Conservation (phyloP, 2,797 vertebrate species). For the Parotocinclus haroldoi region DNA sequence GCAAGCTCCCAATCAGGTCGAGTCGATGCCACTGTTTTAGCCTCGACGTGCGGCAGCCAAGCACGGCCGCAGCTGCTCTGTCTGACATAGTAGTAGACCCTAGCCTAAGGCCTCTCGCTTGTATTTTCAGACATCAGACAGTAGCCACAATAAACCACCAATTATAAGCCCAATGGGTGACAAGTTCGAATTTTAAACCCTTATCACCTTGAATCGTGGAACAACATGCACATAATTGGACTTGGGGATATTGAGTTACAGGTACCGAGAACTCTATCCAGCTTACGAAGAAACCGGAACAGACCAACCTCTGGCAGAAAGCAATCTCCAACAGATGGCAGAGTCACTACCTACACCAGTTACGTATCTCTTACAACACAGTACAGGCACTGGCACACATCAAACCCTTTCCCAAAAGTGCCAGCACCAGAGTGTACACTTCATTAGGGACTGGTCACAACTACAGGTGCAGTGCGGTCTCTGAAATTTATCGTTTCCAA, state of each 20-base stretch:
- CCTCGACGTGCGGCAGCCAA: constrained; percentile 55
- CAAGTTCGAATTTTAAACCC: too few species aligned
- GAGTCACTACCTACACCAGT: constrained; percentile 14
- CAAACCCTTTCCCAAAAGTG: constrained; percentile 56
- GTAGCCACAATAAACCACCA: too few species aligned
- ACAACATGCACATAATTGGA: too few species aligned
- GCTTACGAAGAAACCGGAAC: too few species aligned
- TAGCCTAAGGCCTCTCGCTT: neutral
- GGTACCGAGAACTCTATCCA: too few species aligned
- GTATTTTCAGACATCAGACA: too few species aligned
- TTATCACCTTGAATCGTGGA: too few species aligned
- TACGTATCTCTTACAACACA: constrained; percentile 52
- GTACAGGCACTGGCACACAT: constrained; percentile 58
- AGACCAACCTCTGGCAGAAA: neutral
- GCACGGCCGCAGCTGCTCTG: constrained; percentile 47
- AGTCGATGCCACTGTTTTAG: constrained; percentile 68
- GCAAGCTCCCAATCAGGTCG: constrained; percentile 77
- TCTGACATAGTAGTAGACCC: constrained; percentile 25
- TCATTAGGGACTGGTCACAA: constrained; percentile 63
- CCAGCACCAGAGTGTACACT: constrained; percentile 56
- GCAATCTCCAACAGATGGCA: constrained; percentile 40
- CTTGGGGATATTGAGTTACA: too few species aligned
- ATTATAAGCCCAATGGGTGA: too few species aligned
- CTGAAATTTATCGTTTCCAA: neutral
- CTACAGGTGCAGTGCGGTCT: constrained; percentile 35